Conservation (phyloP, 2,888 invertebrate species). For the Scaptomyza tumidula region DNA sequence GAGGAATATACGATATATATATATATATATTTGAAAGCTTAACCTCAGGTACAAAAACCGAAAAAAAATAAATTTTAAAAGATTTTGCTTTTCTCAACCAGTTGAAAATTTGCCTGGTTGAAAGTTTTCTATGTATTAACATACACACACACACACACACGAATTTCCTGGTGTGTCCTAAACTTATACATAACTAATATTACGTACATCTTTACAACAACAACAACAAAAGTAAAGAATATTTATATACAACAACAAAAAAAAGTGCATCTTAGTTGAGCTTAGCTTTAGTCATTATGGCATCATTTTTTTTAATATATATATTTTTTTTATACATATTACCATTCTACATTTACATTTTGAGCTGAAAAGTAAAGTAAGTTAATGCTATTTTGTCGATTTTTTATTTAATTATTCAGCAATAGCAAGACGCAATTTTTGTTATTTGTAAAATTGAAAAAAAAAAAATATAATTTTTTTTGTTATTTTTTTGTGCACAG, state of each 20-base stretch:
- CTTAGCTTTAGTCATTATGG: slow-evolving; percentile 48
- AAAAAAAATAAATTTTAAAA: slow-evolving; percentile 1
- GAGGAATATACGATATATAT: not conserved
- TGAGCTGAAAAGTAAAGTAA: not conserved
- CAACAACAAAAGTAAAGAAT: slow-evolving; percentile 8
- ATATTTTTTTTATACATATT: slow-evolving; percentile 5
- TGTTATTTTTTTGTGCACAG: slow-evolving; percentile 67
- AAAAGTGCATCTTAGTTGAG: slow-evolving; percentile 55
- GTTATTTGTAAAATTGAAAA: not conserved
- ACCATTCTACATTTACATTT: slow-evolving; percentile 14
- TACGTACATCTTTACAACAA: not conserved
- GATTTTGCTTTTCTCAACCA: too few species aligned
- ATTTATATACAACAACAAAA: slow-evolving; percentile 7
- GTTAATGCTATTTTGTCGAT: not conserved
- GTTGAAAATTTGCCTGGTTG: too few species aligned
- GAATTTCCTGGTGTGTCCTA: slow-evolving; percentile 23
- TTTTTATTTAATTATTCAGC: not conserved
- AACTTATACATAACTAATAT: slow-evolving; percentile 30
- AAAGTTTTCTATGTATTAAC: slow-evolving; percentile 6
- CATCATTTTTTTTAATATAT: slow-evolving; percentile 13
- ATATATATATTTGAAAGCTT: slow-evolving; percentile 16
- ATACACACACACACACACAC: slow-evolving; percentile 4
- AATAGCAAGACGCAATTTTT: not conserved
- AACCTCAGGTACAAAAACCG: slow-evolving; percentile 19
- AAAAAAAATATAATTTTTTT: slow-evolving; percentile 6